phyloP scores from a whole-genome alignment of 2,113 vertebrate species.

The Cynocephalus volans region DNA sequence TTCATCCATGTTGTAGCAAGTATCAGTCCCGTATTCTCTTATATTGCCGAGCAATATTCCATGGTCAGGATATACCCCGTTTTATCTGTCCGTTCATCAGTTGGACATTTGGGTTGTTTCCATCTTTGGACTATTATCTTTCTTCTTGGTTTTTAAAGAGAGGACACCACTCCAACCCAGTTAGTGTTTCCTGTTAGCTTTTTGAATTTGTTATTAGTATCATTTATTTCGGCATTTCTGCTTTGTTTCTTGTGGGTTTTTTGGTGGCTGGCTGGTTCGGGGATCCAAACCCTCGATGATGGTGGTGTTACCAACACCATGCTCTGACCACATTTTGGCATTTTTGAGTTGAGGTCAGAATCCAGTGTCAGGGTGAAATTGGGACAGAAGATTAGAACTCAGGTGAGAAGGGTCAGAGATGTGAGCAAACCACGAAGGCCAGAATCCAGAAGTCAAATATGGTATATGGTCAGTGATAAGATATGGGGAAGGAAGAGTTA shows the following conservation, averaged over 20 bases:
- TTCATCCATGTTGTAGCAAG: background rate
- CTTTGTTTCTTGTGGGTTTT: too few relatives aligned
- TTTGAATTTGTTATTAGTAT: background rate
- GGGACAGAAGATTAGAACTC: background rate
- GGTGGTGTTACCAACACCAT: too few relatives aligned
- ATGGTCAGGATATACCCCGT: background rate
- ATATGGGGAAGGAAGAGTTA: background rate
- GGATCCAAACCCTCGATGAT: too few relatives aligned
- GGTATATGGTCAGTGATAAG: background rate
- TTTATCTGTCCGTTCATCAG: background rate
- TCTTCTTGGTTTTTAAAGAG: background rate
- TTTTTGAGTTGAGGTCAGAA: conserved; percentile 22
- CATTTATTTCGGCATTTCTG: background rate
- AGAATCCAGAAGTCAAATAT: background rate
- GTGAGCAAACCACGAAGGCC: background rate
- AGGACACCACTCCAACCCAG: background rate
- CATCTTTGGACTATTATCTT: background rate
- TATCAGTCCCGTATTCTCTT: background rate
- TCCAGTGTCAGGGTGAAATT: conserved; percentile 36
- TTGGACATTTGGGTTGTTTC: background rate
- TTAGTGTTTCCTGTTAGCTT: background rate
- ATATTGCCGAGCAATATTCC: background rate
- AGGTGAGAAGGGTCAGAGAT: background rate
- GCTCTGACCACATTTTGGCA: background rate
- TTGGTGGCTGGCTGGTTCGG: too few relatives aligned